Evolutionary conservation across 2,797 vertebrate species (phyloP).

Genomic region (Enteromius fasciolatus): DNA sequence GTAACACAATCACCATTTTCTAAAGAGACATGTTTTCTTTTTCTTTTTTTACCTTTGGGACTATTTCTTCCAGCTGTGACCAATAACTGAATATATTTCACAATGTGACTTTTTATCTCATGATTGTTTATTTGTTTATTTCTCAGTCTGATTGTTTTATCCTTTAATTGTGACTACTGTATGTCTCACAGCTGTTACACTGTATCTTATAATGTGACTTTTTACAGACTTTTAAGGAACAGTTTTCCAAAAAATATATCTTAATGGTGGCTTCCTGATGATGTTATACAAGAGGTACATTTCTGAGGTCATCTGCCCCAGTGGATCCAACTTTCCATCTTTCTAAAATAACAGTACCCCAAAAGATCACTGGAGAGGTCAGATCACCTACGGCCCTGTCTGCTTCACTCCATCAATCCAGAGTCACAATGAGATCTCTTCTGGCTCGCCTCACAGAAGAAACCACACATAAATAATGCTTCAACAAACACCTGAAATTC

Average conservation of each 20-base stretch:
- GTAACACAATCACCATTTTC: neutral
- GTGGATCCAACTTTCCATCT: constrained; percentile 39
- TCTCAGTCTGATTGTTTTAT: neutral
- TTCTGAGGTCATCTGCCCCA: constrained; percentile 56
- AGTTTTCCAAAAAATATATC: neutral
- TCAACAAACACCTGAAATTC: constrained; percentile 57
- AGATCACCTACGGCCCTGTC: constrained; percentile 70
- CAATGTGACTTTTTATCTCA: neutral
- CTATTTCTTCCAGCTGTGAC: neutral
- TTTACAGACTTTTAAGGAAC: too few relatives aligned
- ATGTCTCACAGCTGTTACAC: neutral
- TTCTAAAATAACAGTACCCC: constrained; percentile 74
- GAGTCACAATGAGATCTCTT: constrained; percentile 69
- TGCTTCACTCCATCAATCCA: constrained; percentile 72
- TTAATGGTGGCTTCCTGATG: constrained; percentile 55
- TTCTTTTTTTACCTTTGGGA: neutral
- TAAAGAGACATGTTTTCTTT: too few relatives aligned
- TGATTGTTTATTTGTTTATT: neutral
- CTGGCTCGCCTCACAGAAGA: constrained; percentile 36
- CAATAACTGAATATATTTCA: neutral
- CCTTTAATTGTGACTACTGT: too few relatives aligned
- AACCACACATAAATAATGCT: constrained; percentile 69
- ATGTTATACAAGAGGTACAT: constrained; percentile 67
- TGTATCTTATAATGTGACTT: neutral
- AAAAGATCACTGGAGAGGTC: constrained; percentile 75